These are phyloP conservation scores for Aselliscus stoliczkanus DNA, from an alignment of 2,797 vertebrate genomes.

Conservation along the genomic window DNA sequence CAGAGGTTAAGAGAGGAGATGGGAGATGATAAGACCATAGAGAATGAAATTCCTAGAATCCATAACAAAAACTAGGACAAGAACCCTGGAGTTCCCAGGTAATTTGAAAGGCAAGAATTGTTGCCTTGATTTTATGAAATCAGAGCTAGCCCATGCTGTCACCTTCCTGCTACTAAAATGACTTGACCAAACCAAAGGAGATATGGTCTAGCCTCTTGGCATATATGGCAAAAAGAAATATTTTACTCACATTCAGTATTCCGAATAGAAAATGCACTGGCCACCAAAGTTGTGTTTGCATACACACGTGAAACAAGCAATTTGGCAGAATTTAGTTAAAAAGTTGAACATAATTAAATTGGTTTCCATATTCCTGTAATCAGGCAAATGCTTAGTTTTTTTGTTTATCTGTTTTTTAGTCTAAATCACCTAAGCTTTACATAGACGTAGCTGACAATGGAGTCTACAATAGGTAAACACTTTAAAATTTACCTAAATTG, in stretches of 20 bases:
- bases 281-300: background rate
- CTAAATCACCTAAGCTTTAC: background rate
- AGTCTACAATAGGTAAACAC: background rate
- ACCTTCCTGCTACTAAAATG: background rate
- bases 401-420: slow-evolving; percentile 11
- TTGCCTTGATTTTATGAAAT: background rate
- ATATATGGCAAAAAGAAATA: background rate
- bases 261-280: background rate
- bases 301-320: background rate
- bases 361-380: slow-evolving; percentile 5
- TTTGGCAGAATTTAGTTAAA: slow-evolving; percentile 43
- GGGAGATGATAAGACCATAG: background rate
- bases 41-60: background rate
- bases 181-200: background rate
- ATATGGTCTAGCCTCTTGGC: background rate
- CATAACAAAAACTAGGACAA: background rate
- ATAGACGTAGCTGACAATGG: background rate
- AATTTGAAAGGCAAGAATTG: background rate
- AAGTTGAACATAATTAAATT: slow-evolving; percentile 41
- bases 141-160: background rate
- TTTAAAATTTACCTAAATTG: slow-evolving; percentile 23
- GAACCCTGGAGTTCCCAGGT: background rate
- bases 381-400: slow-evolving; percentile 3
- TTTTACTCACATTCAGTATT: background rate
- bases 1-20: background rate